A percentile compares a stretch with the other conserved stretches of the same genome.
Conservation (phyloP, 2,113 vertebrate genomes). For the Tetrax tetrax region DNA sequence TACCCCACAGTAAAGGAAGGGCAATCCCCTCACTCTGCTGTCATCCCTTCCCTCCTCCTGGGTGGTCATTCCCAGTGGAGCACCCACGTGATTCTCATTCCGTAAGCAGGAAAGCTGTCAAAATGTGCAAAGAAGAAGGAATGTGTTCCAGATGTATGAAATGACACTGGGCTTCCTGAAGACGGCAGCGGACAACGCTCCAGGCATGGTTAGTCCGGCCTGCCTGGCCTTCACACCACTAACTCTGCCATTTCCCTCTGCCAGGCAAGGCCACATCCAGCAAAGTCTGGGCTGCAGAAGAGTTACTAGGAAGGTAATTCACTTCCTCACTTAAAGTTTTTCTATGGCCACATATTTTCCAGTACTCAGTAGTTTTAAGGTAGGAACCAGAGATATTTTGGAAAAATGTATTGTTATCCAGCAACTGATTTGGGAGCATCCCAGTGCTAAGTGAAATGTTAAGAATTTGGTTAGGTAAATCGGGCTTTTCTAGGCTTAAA, state of each 20-base stretch:
- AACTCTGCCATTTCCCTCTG: too few relatives aligned
- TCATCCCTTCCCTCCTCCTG: neutral
- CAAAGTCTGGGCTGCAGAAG: neutral
- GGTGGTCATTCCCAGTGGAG: neutral
- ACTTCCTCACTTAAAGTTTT: neutral
- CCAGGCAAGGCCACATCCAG: neutral
- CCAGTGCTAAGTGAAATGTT: neutral
- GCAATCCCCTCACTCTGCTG: neutral
- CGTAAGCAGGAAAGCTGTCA: neutral
- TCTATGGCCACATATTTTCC: neutral
- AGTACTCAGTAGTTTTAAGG: neutral
- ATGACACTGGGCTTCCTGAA: neutral
- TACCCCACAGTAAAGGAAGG: neutral
- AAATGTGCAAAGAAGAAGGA: neutral
- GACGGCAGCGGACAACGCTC: rapidly evolving
- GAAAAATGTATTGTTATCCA: neutral
- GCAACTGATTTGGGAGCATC: neutral
- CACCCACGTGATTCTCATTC: neutral
- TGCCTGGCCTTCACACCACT: neutral
- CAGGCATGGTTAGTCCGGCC: neutral
- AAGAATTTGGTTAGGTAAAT: neutral
- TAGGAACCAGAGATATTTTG: neutral
- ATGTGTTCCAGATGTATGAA: neutral
- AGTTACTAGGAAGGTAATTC: neutral
- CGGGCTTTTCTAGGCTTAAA: neutral